Conservation (phyloP, 2,797 vertebrate species). For the Syngnathus acus region DNA sequence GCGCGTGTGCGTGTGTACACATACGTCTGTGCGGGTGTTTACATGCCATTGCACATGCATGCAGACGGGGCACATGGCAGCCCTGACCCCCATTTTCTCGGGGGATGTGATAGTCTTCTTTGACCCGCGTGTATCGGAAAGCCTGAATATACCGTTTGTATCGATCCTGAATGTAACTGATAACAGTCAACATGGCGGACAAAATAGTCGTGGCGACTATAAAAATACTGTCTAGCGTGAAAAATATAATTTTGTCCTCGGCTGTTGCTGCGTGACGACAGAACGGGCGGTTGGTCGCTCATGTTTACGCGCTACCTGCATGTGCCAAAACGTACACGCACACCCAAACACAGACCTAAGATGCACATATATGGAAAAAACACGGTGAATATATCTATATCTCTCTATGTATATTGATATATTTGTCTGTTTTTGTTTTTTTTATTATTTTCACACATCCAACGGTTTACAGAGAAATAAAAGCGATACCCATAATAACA, state of each 20-base stretch:
- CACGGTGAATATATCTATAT: constrained; percentile 57
- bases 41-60: constrained; percentile 62
- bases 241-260: constrained; percentile 63
- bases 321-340: constrained; percentile 67
- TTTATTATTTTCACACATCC: constrained; percentile 67
- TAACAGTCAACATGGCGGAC: constrained; percentile 65
- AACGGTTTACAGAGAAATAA: constrained; percentile 75
- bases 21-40: constrained; percentile 62
- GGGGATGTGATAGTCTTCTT: constrained; percentile 46
- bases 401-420: constrained; percentile 1
- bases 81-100: constrained; percentile 22
- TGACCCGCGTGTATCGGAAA: constrained; percentile 41
- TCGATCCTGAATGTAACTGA: constrained; percentile 62
- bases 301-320: constrained; percentile 58
- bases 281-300: constrained; percentile 30
- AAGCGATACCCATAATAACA: constrained; percentile 63
- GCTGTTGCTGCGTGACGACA: constrained; percentile 46
- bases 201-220: constrained; percentile 66
- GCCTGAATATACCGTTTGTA: constrained; percentile 51
- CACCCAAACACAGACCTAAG: constrained; percentile 63
- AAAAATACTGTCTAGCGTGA: constrained; percentile 68
- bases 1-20: constrained; percentile 57
- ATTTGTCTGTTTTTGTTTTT: background rate
- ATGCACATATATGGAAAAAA: constrained; percentile 74
- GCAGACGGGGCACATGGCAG: constrained; percentile 50